phyloP scores from a whole-genome alignment of 2,113 vertebrate species.

The Eulemur rufifrons region DNA sequence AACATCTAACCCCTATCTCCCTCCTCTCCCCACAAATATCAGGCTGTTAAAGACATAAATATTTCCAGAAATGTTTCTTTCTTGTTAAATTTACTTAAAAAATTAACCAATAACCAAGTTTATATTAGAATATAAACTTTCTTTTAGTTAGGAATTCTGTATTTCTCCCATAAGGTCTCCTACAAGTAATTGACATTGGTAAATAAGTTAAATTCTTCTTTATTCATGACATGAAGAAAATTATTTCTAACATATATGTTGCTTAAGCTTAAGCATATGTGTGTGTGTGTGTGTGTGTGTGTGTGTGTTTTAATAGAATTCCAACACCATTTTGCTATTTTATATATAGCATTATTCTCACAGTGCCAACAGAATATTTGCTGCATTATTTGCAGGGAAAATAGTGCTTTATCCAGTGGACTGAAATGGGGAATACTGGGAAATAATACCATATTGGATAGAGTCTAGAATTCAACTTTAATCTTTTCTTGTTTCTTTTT shows the following conservation, averaged over 20 bases:
- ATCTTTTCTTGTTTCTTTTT: slow-evolving; percentile 2
- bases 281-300: not conserved
- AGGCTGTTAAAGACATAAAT: not conserved
- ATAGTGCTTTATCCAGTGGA: not conserved
- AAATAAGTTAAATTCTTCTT: slow-evolving; percentile 41
- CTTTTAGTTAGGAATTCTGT: not conserved
- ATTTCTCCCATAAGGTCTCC: not conserved
- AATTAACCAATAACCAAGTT: not conserved
- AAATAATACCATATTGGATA: not conserved
- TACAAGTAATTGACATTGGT: not conserved
- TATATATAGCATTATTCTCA: not conserved
- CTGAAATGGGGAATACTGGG: not conserved
- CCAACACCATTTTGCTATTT: not conserved
- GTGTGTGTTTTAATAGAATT: not conserved
- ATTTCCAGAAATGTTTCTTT: slow-evolving; percentile 35
- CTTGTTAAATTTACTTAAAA: not conserved
- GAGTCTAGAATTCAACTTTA: not conserved
- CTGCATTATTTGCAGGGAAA: not conserved
- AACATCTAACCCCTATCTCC: not conserved
- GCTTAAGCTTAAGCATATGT: not conserved
- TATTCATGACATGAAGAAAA: slow-evolving; percentile 6
- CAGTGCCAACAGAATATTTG: not conserved
- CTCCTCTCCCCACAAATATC: not conserved
- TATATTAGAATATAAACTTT: not conserved
- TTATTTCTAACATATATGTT: not conserved